Conservation (phyloP, 2,888 invertebrate species). For the Podabrus alpinus region DNA sequence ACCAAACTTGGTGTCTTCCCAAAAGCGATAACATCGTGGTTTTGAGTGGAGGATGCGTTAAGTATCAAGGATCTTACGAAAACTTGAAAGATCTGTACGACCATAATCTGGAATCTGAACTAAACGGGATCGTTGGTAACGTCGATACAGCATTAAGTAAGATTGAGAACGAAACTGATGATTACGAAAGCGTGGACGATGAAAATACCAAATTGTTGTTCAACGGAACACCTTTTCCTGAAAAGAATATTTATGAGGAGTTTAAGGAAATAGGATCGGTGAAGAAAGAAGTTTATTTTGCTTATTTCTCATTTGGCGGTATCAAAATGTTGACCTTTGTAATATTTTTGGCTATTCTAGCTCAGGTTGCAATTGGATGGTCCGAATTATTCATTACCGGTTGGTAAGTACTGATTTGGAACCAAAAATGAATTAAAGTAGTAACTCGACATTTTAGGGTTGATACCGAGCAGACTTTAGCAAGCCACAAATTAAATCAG, state of each 20-base stretch:
- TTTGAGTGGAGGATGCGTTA: slow-evolving; percentile 59
- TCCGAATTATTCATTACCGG: slow-evolving; percentile 37
- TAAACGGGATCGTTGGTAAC: background rate
- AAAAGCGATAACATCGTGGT: slow-evolving; percentile 59
- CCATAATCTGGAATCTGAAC: background rate
- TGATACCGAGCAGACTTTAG: slow-evolving; percentile 28
- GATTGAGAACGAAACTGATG: background rate
- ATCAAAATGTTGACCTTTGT: slow-evolving; percentile 26
- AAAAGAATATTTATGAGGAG: slow-evolving; percentile 36
- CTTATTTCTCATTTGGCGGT: slow-evolving; percentile 39
- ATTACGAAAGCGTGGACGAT: background rate
- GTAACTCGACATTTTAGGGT: slow-evolving; percentile 22
- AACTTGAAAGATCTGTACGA: slow-evolving; percentile 16
- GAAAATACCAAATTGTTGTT: background rate
- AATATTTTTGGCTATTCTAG: slow-evolving; percentile 28
- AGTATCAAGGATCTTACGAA: slow-evolving; percentile 65
- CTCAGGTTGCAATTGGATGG: slow-evolving; percentile 33
- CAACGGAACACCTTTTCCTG: background rate
- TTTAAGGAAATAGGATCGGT: slow-evolving; percentile 38
- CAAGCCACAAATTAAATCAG: slow-evolving; percentile 12
- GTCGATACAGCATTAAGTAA: background rate
- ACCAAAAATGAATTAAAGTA: background rate
- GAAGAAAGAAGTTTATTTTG: slow-evolving; percentile 34
- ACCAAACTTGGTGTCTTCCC: slow-evolving; percentile 65
- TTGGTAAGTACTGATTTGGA: slow-evolving; percentile 9